Evolutionary conservation across 2,888 invertebrate genomes (phyloP), one percentile per base, ranked within the genome.

Genomic region (Dendrolimus pini): DNA sequence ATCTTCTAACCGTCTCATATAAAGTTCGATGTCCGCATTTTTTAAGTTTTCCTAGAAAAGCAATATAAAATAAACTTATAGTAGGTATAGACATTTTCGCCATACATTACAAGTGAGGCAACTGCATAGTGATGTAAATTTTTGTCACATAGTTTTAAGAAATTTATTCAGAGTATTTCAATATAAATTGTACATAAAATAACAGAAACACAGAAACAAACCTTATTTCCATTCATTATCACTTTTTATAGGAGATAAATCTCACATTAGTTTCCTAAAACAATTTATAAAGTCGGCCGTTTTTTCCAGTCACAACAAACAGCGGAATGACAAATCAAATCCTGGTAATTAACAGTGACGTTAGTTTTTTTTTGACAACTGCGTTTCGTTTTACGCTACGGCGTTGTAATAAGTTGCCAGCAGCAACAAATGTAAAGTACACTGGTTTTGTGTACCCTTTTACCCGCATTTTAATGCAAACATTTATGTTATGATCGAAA

Each of bases 41-140:
- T 69, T 69, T 68, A 70, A 63, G 67, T 70, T 71, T 70, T 62
- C 66, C 69, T 70, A 73, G 18, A 18, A 64, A 73, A 70, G 63
- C 63, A 69, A 73, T 65, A 71, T 65, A 71, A 69, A 71, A 71
- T 68, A 66, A 71, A 72, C 66, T 68, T 69, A 66, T 68, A 69
- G 67, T 63, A 18, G 69, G 67, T 63, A 18, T 67, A 66, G 65
- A 68, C 61, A 63, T 61, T 1, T 66, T 70, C 63, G 63, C 67
- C 67, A 70, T 71, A 71, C 69, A 70, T 71, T 67, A 69, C 67
- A 71, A 70, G 70, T 71, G 66, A 69, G 64, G 55, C 65, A 63
- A 69, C 18, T 18, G 2, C 67, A 71, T 62, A 69, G 67, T 59
- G 68, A 69, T 70, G 68, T 67, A 70, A 71, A 70, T 71, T 69